These are phyloP conservation scores for Morelia viridis DNA, from an alignment of 2,797 vertebrate genomes.

Conservation along the genomic window DNA sequence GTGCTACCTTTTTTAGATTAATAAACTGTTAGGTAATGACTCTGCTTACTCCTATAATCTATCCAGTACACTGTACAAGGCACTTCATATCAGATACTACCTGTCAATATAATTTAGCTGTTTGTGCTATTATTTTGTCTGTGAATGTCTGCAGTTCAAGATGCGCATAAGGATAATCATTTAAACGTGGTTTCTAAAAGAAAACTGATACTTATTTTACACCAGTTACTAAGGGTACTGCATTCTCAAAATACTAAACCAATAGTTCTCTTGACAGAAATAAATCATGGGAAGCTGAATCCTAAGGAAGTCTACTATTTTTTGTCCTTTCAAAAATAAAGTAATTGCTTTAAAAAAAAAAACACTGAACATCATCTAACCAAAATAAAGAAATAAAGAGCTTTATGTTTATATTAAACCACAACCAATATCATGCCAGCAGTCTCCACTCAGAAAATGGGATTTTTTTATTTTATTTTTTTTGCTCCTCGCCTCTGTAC, in stretches of 20 bases:
- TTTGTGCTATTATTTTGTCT: neutral
- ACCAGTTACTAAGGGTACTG: neutral
- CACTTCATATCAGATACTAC: neutral
- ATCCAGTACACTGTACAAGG: neutral
- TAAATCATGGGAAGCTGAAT: neutral
- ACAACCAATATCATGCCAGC: neutral
- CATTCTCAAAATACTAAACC: neutral
- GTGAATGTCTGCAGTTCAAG: neutral
- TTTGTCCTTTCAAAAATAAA: neutral
- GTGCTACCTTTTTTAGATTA: neutral
- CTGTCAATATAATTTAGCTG: neutral
- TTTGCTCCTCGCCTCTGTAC: neutral
- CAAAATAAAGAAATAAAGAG: neutral
- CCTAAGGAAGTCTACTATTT: neutral
- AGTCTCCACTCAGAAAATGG: neutral
- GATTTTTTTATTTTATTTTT: neutral
- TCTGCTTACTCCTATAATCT: neutral
- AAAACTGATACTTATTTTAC: neutral
- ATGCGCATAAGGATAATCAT: neutral
- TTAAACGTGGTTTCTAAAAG: neutral
- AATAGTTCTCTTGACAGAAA: neutral
- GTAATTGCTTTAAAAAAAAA: neutral
- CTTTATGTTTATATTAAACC: neutral
- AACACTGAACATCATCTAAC: neutral
- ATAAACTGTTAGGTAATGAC: neutral